phyloP scores from a whole-genome alignment of 64 coral and sea anemone genomes.

The Pachyseris speciosa region DNA sequence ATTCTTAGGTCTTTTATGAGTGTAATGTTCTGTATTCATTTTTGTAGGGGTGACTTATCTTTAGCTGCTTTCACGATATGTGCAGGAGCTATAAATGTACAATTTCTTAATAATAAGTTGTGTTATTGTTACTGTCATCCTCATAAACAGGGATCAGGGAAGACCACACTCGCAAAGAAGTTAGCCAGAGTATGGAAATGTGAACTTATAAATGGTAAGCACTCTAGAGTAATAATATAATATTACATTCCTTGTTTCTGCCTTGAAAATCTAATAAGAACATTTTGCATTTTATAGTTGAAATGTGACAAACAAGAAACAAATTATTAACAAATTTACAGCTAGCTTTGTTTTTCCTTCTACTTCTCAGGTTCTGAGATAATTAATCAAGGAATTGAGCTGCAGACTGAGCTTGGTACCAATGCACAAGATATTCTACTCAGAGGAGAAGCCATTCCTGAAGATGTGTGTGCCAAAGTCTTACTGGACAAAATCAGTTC shows the following conservation, averaged over 20 bases:
- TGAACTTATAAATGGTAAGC: constrained; percentile 94
- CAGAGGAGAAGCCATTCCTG: constrained; percentile 95
- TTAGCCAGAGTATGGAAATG: constrained; percentile 95
- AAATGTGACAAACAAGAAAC: too few species aligned
- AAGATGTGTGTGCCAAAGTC: constrained; percentile 87
- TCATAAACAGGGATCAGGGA: constrained; percentile 81
- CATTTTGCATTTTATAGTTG: too few species aligned
- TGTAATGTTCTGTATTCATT: too few species aligned
- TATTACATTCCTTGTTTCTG: background rate
- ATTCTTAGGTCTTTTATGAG: too few species aligned
- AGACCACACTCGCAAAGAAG: constrained; percentile 86
- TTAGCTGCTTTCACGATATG: too few species aligned
- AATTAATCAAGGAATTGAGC: constrained; percentile 90
- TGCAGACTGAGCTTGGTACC: constrained; percentile 86
- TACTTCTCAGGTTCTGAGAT: constrained; percentile 83
- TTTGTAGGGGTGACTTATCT: too few species aligned
- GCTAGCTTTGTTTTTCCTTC: background rate
- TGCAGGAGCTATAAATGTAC: too few species aligned
- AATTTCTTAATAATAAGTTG: too few species aligned
- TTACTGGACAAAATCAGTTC: constrained; percentile 94
- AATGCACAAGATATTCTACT: constrained; percentile 89
- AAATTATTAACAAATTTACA: too few species aligned
- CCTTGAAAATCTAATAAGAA: background rate
- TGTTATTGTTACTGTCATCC: background rate
- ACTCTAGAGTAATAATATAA: background rate